Conservation (phyloP, 2,113 vertebrate genomes). For the Scartelaos histophorus region DNA sequence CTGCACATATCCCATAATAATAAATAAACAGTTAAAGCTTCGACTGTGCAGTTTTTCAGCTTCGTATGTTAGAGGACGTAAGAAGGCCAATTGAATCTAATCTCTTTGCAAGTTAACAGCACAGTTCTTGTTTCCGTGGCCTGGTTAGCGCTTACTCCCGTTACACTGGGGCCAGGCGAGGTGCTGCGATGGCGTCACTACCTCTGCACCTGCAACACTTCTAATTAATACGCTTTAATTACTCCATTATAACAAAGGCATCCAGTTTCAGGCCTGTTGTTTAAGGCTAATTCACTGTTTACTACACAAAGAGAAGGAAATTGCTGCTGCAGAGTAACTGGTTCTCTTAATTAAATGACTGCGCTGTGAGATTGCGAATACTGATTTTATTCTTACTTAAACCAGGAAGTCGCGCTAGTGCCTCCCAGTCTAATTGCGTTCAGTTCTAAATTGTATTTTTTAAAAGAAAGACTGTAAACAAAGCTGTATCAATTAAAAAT, state of each 20-base stretch:
- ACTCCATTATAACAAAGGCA: constrained; percentile 26
- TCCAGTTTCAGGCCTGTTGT: constrained; percentile 19
- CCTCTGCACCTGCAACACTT: constrained; percentile 4
- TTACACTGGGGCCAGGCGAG: constrained; percentile 22
- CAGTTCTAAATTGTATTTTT: background rate
- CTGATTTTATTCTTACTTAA: background rate
- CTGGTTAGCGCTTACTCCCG: constrained; percentile 38
- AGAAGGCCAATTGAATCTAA: constrained; percentile 43
- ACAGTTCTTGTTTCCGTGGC: constrained; percentile 52
- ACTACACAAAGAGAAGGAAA: background rate
- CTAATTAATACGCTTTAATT: constrained; percentile 42
- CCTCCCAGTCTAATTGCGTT: background rate
- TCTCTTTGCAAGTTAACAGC: constrained; percentile 37
- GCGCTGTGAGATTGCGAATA: background rate
- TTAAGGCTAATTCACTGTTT: constrained; percentile 8
- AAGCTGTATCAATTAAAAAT: background rate
- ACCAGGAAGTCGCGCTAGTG: background rate
- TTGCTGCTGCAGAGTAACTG: background rate
- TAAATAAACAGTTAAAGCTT: background rate
- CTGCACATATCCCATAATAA: background rate
- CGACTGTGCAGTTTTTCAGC: background rate
- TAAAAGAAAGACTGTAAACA: background rate
- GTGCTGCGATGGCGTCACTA: constrained; percentile 20
- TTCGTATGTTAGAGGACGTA: background rate
- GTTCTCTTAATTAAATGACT: background rate